Conservation (phyloP, 2,113 vertebrate genomes). For the Benthochromis sp. region DNA sequence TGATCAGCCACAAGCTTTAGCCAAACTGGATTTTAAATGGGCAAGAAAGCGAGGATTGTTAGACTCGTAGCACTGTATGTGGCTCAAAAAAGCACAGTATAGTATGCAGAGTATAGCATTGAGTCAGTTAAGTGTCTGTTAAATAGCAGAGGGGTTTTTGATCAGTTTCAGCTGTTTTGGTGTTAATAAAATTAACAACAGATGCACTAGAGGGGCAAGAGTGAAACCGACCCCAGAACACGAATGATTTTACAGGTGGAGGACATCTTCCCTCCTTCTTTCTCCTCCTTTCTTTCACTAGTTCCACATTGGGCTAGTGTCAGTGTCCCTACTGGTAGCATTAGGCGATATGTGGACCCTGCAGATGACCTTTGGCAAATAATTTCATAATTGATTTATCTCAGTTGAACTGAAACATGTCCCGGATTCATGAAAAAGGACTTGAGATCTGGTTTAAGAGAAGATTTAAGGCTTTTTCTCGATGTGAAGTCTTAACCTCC, state of each 20-base stretch:
- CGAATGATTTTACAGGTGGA: accelerated
- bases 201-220: background rate
- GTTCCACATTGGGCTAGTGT: background rate
- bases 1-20: background rate
- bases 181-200: background rate
- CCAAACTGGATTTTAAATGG: background rate
- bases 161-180: background rate
- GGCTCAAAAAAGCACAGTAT: background rate
- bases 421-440: background rate
- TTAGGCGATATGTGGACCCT: background rate
- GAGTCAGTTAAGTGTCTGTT: background rate
- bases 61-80: accelerated
- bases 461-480: background rate
- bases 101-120: background rate
- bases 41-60: background rate
- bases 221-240: background rate
- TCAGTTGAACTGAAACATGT: background rate
- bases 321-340: background rate
- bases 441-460: background rate
- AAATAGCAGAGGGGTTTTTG: background rate
- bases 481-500: background rate
- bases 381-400: background rate
- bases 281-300: background rate
- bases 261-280: accelerated
- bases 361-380: background rate